Evolutionary conservation across 2,797 vertebrate genomes (phyloP).

Genomic region (Manis crassicaudata): DNA sequence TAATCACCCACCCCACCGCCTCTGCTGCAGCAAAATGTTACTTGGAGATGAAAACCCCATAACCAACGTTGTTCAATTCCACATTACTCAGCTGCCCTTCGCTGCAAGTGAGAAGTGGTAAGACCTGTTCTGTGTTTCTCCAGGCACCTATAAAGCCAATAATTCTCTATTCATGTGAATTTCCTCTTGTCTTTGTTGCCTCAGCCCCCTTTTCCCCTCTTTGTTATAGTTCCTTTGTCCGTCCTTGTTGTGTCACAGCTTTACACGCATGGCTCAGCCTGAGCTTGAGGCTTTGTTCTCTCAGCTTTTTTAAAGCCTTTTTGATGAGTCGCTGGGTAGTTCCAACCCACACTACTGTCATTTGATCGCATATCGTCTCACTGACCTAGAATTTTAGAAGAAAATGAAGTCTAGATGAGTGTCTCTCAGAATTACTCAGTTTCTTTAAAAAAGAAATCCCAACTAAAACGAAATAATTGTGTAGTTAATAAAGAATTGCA

Average conservation of each 20-base stretch:
- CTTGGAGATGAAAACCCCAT: neutral
- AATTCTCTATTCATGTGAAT: neutral
- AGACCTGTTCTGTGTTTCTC: neutral
- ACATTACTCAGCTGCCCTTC: neutral
- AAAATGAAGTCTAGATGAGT: neutral
- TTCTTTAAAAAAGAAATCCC: neutral
- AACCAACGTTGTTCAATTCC: neutral
- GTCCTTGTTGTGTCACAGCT: neutral
- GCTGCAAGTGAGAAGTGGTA: neutral
- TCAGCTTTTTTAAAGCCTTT: neutral
- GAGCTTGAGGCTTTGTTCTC: neutral
- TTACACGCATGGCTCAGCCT: neutral
- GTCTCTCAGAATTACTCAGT: neutral
- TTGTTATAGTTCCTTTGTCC: neutral
- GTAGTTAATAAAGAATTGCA: neutral
- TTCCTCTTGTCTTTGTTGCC: slow-evolving; percentile 23
- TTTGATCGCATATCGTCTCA: neutral
- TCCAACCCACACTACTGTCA: neutral
- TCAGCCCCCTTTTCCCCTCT: neutral
- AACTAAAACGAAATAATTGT: neutral
- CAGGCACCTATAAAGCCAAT: neutral
- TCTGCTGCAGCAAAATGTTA: neutral
- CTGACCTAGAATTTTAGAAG: slow-evolving; percentile 14
- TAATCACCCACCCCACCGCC: neutral
- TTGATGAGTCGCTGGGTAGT: neutral